Percentiles rank a stretch among this genome's conserved stretches.
Conservation (phyloP, 2,113 vertebrate genomes). For the Toxotes jaculatrix region DNA sequence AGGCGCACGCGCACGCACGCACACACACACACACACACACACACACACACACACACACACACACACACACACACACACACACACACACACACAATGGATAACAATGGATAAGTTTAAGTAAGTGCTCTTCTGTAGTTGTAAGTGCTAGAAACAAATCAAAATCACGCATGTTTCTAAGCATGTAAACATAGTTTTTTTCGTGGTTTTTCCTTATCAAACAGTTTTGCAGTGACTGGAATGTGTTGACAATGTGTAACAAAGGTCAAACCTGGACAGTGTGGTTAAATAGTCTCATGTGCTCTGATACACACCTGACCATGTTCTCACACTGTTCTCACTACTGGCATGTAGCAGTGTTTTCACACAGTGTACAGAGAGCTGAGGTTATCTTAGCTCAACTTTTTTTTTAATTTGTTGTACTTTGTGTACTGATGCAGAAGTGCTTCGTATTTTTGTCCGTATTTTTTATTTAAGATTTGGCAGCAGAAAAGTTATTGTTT, state of each 20-base stretch:
- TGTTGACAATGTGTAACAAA: slow-evolving; percentile 16
- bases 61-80: neutral
- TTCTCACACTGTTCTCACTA: slow-evolving; percentile 34
- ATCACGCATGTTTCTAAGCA: neutral
- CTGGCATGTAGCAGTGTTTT: neutral
- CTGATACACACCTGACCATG: slow-evolving; percentile 37
- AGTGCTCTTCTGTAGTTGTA: neutral
- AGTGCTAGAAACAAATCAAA: slow-evolving; percentile 13
- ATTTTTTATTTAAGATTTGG: neutral
- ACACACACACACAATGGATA: neutral
- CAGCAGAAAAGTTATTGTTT: neutral
- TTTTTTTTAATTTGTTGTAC: neutral
- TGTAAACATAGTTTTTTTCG: neutral
- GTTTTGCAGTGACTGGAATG: slow-evolving; percentile 3
- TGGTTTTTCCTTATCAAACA: neutral
- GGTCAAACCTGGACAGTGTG: slow-evolving; percentile 19
- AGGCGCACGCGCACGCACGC: slow-evolving; percentile 7
- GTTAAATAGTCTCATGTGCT: neutral
- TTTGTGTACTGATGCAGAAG: neutral
- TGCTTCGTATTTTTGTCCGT: no score
- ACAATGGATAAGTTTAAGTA: slow-evolving; percentile 3
- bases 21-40: slow-evolving; percentile 8
- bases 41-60: no score
- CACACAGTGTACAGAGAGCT: neutral
- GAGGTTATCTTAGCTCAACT: neutral